Evolutionary conservation across 2,888 invertebrate species (phyloP), one percentile per base, ranked within the genome.

Genomic region (Tipula confusa): DNA sequence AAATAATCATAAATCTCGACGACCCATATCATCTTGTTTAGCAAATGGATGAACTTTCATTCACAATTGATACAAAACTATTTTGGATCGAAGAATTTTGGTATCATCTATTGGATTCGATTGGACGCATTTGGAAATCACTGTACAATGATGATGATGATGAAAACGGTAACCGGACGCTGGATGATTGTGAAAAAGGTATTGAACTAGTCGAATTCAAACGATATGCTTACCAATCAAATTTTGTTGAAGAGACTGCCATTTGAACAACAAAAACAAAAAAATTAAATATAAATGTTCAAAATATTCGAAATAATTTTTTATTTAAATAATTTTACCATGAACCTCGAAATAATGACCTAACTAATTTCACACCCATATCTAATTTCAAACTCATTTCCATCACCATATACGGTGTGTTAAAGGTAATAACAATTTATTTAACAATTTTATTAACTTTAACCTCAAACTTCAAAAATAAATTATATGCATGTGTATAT

Each of bases 381-480:
- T 64, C 64, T 9, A 64, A 64, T 64, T 64, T 64, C 24, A 24
- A 33, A 64, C 11, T 43, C 64, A 24, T 64, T 64, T 64, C 64
- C 64, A 18, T 24, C 2, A 24, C 24, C 64, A 24, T 64, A 64
- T 24, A 64, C 11, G 24, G 24, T 24, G 24, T 11, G 24, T 0
- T 64, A 64, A 2, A 64, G 7, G 24, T 64, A 64, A n/a, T 24
- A 64, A 64, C 24, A 24, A 64, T 64, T 24, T 24, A 15, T 24
- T 24, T 18, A n/a, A 64, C 64, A 64, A 1, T 64, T 64, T 64
- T 64, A 24, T 64, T 64, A 64, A 64, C 24, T 64, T 64, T 64
- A 64, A 64, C 64, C 64, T 64, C 64, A 64, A 64, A 64, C 64
- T 64, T 64, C 64, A 64, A 24, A n/a, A n/a, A 64, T 9, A 64